Base-by-base conservation (phyloP, 2,113 vertebrate genomes). In the Chloropsis cyanopogon region DNA sequence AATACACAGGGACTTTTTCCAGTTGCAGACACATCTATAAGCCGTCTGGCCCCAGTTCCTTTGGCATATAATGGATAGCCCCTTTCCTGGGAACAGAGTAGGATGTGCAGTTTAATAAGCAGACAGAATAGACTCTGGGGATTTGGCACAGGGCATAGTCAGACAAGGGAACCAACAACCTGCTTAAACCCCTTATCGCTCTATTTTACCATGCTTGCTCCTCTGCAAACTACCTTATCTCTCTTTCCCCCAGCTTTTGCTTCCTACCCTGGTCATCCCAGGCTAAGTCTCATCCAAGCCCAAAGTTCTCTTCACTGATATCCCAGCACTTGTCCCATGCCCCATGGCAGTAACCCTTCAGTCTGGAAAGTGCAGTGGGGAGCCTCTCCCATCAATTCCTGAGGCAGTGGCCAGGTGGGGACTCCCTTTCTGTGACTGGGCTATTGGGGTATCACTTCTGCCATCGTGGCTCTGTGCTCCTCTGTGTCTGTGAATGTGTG, bases 11-110 rank as follows among this genome's bases (percentile, higher is more conserved):
- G 35, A 25, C 33, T 47, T 56, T 12, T 10, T n/a, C 28, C 10
- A 4, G 23, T 6, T 52, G 17, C 26, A 73, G 39, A 14, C 22
- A 9, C 5, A 14, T 21, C 37, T 18, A 10, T 17, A 41, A 54
- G 5, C 4, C 1, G 9, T 35, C 46, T 65, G 71, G 60, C 11
- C 11, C 7, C 3, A 0, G 6, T 4, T 86, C 4, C 26, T 44
- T 42, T 42, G 25, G 17, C 29, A 25, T 6, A 65, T 28, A 29
- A 28, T 0, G 5, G 21, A 39, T 2, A 57, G 10, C 6, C 18
- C 4, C n/a, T 76, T 3, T 1, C 31, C 11, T 10, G 46, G 52
- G 42, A 65, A 11, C 5, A 61, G 7, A 50, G 6, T 23, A 37
- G n/a, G 8, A 57, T 54, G 19, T 60, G 11, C 24, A 47, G 28